phyloP scores from a whole-genome alignment of 2,888 invertebrate genomes.

The Prosapia bicincta region DNA sequence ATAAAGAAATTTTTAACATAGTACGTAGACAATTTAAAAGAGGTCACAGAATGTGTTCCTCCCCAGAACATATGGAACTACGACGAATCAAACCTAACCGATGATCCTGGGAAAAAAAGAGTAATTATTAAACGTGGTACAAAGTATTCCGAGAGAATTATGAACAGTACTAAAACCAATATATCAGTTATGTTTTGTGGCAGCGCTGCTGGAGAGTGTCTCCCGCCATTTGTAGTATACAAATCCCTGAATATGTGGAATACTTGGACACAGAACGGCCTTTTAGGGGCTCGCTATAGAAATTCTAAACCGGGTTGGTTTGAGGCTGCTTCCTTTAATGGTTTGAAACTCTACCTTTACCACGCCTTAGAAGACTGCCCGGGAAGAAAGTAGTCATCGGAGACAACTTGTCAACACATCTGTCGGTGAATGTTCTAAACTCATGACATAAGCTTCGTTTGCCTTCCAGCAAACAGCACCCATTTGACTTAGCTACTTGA shows the following conservation, averaged over 20 bases:
- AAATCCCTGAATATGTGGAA: constrained; percentile 44
- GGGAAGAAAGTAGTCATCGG: constrained; percentile 25
- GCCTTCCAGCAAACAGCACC: not conserved
- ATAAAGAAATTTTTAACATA: constrained; percentile 6
- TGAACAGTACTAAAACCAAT: constrained; percentile 39
- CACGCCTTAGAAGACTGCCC: not conserved
- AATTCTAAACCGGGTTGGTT: constrained; percentile 45
- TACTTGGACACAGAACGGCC: constrained; percentile 46
- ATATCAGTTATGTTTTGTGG: constrained; percentile 45
- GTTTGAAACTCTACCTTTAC: constrained; percentile 32
- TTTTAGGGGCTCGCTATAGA: constrained; percentile 43
- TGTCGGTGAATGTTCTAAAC: constrained; percentile 37
- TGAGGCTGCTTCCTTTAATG: constrained; percentile 42
- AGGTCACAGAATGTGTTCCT: not conserved
- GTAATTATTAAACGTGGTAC: not conserved
- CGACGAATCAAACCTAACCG: constrained; percentile 14
- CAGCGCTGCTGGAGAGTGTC: constrained; percentile 43
- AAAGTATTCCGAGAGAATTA: not conserved
- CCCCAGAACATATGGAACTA: constrained; percentile 16
- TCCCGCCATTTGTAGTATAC: constrained; percentile 47
- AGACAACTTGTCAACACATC: constrained; percentile 40
- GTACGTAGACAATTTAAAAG: constrained; percentile 12
- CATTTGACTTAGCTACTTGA: constrained; percentile 36
- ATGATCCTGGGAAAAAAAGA: constrained; percentile 19
- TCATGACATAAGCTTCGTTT: constrained; percentile 40